Evolutionary conservation across 2,797 vertebrate species (phyloP), one percentile per base, ranked within the genome.

Genomic region (Natrix natrix): DNA sequence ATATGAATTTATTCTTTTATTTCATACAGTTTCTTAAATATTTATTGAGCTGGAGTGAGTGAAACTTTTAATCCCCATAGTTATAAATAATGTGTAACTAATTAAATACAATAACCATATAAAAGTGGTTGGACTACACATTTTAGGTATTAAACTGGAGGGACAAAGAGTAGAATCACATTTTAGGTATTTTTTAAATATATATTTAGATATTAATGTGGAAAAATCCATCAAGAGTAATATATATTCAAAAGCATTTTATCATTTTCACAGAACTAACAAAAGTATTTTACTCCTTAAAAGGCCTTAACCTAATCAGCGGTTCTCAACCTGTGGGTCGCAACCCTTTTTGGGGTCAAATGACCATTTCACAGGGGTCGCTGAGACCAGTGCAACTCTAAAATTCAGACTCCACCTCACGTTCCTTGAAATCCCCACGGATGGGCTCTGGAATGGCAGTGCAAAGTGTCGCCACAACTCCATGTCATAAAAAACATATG

Each of bases 1-100:
- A 10, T 0, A 0, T 93, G 56, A 92, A 74, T n/a, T 60, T 57
- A 89, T 2, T 60, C 1, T 0, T 92, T 66, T 90, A 61, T 90
- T 92, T 90, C 20, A 74, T 61, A 57, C 0, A 74, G 61, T n/a
- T 91, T 11, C 7, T 94, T 52, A 95, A 93, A 88, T 90, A 88
- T 5, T 92, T 5, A 59, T 74, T 16, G 5, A 52, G 92, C 89
- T 89, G 55, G 87, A 56, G 48, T 52, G 78, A 20, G 8, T 2
- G 6, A 0, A 2, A 86, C 86, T 28, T 43, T 12, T 26, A 92
- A 92, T 94, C 17, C 28, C 52, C 94, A 88, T 92, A 26, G 6
- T 90, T 52, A 93, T 92, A 61, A 95, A 92, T 94, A 91, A 37
- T 14, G 32, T 74, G 16, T 86, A 32, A 16, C 28, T 37, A 59